Evolutionary conservation across 2,888 invertebrate species (phyloP), one percentile per base, ranked within the genome.

Genomic region (Cephus nigrinus): DNA sequence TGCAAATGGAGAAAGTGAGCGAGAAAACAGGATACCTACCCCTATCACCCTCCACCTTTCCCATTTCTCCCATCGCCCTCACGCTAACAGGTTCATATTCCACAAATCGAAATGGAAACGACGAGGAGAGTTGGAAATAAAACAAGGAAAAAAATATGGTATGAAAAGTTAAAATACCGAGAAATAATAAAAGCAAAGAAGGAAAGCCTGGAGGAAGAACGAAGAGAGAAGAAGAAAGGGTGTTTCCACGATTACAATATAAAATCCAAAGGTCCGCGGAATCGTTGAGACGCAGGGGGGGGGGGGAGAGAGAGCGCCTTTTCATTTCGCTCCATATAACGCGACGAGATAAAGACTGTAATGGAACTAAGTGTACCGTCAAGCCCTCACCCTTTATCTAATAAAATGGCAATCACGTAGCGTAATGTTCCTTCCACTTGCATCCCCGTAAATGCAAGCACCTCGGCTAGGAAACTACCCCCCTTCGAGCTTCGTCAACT

Each of bases 361-460:
- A 55, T 55, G 55, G 23, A 55, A 55, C 55, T 55, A 55, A 55
- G 55, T 55, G 55, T 55, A 55, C 55, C 55, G 55, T 55, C 55
- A 55, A 55, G 55, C 55, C 55, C 55, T 55, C 55, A 55, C 55
- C 55, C 55, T 55, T 81, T 81, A 80, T 85, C 81, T 82, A 83
- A 84, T 84, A 84, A 82, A 86, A 82, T 75, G 78, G 81, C 82
- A 84, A 84, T 85, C 81, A 55, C 55, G 55, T 55, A 55, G 55
- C 55, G 55, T 55, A 79, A 80, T 77, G 80, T 79, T 78, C 81
- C 79, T 80, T 82, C 77, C 81, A 78, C 82, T 80, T 79, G 80
- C 82, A 55, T 55, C 55, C 55, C 79, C 77, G 78, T 77, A 79
- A 81, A 80, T 80, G 81, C 83, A 80, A 74, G 74, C 76, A 55